phyloP scores from a whole-genome alignment of 2,113 vertebrate genomes.

The Pteropus alecto region DNA sequence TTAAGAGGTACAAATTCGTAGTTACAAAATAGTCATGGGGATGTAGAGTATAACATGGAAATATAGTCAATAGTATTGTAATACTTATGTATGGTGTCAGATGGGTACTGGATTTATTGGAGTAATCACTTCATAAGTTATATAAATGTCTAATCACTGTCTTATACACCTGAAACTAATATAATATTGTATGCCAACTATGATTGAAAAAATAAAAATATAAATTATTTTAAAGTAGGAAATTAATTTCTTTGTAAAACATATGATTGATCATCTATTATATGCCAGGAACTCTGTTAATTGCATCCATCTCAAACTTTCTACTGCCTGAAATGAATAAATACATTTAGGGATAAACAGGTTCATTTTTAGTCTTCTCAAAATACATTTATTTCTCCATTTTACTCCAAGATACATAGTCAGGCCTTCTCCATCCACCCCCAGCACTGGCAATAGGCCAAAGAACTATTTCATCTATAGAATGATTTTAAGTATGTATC shows the following conservation, averaged over 20 bases:
- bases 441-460: not conserved
- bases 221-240: not conserved
- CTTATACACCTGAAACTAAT: too few relatives aligned
- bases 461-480: not conserved
- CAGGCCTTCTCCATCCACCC: not conserved
- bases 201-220: too few relatives aligned
- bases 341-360: not conserved
- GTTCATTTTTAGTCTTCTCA: not conserved
- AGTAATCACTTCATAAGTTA: too few relatives aligned
- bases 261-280: constrained; percentile 36
- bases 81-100: too few relatives aligned
- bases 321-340: not conserved
- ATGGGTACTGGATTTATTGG: too few relatives aligned
- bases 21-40: too few relatives aligned
- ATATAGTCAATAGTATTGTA: too few relatives aligned
- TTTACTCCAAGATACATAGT: not conserved
- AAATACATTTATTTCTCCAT: not conserved
- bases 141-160: too few relatives aligned
- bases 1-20: too few relatives aligned
- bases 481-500: not conserved
- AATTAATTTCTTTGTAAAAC: constrained; percentile 51
- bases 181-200: too few relatives aligned
- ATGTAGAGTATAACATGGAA: too few relatives aligned
- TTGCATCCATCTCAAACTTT: constrained; percentile 21
- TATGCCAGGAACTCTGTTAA: not conserved